phyloP scores from a whole-genome alignment of 2,797 vertebrate genomes.

The Sciaenops ocellatus region DNA sequence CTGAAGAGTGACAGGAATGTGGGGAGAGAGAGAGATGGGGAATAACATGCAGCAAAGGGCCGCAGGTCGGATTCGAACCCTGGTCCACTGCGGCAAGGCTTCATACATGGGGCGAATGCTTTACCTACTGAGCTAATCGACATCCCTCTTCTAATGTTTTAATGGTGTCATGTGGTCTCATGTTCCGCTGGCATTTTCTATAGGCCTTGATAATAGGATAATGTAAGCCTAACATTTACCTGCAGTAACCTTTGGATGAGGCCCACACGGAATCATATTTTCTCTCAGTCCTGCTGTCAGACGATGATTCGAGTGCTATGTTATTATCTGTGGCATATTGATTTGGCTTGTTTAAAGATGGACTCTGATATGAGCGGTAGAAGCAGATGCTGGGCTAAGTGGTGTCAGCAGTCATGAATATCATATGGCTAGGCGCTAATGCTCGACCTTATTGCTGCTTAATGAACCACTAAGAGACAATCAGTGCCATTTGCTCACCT shows the following conservation, averaged over 20 bases:
- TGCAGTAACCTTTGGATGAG: conserved; percentile 25
- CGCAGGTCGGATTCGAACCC: too few species aligned
- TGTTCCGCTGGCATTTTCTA: conserved; percentile 2
- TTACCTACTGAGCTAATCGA: too few species aligned
- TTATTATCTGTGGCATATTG: conserved; percentile 69
- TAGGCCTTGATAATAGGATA: not conserved
- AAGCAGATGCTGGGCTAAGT: conserved; percentile 80
- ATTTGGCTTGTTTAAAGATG: conserved; percentile 71
- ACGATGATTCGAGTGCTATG: conserved; percentile 28
- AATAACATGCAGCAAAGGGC: too few species aligned
- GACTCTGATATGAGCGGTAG: conserved; percentile 58
- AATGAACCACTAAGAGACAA: conserved; percentile 78
- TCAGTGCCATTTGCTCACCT: conserved; percentile 69
- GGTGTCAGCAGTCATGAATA: conserved; percentile 75
- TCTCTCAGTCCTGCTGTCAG: conserved; percentile 45
- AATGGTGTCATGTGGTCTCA: conserved; percentile 30
- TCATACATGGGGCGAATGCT: too few species aligned
- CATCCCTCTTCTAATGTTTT: conserved; percentile 55
- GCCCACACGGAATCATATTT: conserved; percentile 1
- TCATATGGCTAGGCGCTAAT: conserved; percentile 69
- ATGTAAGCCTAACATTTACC: conserved; percentile 20
- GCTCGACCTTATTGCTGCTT: conserved; percentile 72
- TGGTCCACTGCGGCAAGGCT: too few species aligned
- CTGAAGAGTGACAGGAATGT: too few species aligned
- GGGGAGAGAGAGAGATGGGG: too few species aligned